phyloP scores from a whole-genome alignment of 2,113 vertebrate genomes.

The Perognathus longimembris region DNA sequence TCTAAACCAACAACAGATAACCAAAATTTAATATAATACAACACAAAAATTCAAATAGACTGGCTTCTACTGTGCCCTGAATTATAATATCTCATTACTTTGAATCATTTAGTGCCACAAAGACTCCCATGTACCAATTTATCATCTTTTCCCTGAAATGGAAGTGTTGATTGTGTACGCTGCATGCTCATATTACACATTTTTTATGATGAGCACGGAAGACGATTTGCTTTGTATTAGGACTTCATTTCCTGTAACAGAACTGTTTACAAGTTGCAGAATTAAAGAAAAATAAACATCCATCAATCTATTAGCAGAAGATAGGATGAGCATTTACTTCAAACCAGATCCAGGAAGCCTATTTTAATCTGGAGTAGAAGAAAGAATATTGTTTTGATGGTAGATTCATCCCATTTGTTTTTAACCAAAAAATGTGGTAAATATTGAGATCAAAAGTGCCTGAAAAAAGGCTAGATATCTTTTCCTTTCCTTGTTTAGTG shows the following conservation, averaged over 20 bases:
- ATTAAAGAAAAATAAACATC: constrained; percentile 43
- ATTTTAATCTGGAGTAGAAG: neutral
- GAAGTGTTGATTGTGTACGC: constrained; percentile 35
- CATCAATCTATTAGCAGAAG: neutral
- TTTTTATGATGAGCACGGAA: constrained; percentile 64
- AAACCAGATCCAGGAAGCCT: neutral
- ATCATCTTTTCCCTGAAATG: constrained; percentile 59
- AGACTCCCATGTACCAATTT: constrained; percentile 3
- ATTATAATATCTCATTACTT: constrained; percentile 68
- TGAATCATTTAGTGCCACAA: constrained; percentile 6
- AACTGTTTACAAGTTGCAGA: constrained; percentile 36
- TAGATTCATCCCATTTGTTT: constrained; percentile 37
- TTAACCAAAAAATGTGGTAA: constrained; percentile 26
- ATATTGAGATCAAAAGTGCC: neutral
- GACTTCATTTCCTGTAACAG: constrained; percentile 43
- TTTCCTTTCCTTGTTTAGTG: neutral
- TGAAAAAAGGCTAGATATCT: neutral
- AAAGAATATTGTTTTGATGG: constrained; percentile 48
- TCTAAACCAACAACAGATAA: constrained; percentile 49
- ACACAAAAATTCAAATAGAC: constrained; percentile 74
- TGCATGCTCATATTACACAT: constrained; percentile 55
- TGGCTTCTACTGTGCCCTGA: neutral
- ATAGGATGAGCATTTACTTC: constrained; percentile 13
- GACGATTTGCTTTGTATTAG: constrained; percentile 55
- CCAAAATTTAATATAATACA: constrained; percentile 63